A percentile compares a stretch with the other conserved stretches of the same genome.
phyloP scores from a whole-genome alignment of 1,140 invertebrate genomes.

The Drosophila saltans region DNA sequence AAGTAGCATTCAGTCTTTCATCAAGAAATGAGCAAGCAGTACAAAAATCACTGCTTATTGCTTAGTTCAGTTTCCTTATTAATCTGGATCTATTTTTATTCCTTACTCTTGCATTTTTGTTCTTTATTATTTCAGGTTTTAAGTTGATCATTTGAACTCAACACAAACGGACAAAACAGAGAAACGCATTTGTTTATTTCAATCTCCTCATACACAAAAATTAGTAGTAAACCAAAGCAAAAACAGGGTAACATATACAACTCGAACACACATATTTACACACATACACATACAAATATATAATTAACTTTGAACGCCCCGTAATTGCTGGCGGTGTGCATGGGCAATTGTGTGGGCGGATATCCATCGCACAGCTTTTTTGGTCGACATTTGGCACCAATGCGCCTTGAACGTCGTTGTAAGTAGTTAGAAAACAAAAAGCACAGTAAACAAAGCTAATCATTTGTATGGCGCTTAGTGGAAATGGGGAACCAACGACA shows the following conservation, averaged over 20 bases:
- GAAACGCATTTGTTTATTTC: no score
- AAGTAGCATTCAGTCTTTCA: background rate
- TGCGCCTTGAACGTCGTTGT: no score
- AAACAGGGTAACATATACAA: no score
- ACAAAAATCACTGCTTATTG: background rate
- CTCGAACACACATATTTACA: no score
- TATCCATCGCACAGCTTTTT: background rate
- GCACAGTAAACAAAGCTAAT: slow-evolving; percentile 32
- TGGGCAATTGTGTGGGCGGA: slow-evolving; percentile 24
- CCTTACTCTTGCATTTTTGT: no score
- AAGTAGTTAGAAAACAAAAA: slow-evolving; percentile 10
- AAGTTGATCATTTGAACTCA: no score
- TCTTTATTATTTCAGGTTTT: no score
- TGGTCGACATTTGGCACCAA: slow-evolving; percentile 3
- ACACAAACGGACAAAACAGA: no score
- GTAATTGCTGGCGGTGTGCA: slow-evolving; percentile 36
- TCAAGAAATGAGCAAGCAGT: background rate
- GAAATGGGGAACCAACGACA: background rate
- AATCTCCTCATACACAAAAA: no score
- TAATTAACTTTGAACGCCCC: slow-evolving; percentile 59
- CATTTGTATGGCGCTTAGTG: background rate
- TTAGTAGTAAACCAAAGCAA: no score
- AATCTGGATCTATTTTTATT: background rate
- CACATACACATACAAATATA: slow-evolving; percentile 23
- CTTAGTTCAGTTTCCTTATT: background rate